Evolutionary conservation across 1,140 invertebrate species (phyloP), one percentile per base, ranked within the genome.

Genomic region (Papilio xuthus): DNA sequence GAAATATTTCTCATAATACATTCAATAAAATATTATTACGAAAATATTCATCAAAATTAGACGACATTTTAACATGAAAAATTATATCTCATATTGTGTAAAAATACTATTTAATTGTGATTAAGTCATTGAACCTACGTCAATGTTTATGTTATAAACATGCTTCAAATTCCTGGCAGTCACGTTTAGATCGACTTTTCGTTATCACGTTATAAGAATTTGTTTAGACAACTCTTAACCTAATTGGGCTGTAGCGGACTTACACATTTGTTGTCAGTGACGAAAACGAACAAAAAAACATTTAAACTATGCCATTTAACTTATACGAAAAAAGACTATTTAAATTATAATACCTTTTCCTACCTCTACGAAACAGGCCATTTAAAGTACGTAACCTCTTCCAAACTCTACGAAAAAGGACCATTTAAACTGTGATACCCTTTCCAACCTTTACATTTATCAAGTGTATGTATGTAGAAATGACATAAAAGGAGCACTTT

Each of bases 401-500:
- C 4, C 7, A 60, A 60, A 10, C 2, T 60, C 23, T 60, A 26
- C 9, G 1, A 10, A 20, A 23, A 20, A 20, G 20, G n/a, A 56
- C 53, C 7, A 56, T 56, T 6, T 9, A 56, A 53, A 10, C 20
- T 23, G 20, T 56, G 20, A 7, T n/a, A 20, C 53, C 7, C n/a
- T 0, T 56, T 56, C 9, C 8, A 23, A 23, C 2, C 2, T 56
- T n/a, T 56, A 56, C 20, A 56, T 56, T 4, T 18, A 23, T 20
- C 23, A 60, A 23, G 9, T 60, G 56, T 26, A 9, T 60, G 8
- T 28, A 60, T 60, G 23, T 26, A 60, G 56, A 60, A 60, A 60
- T 18, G 9, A 26, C 26, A 23, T 60, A 60, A 60, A 26, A 74
- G 72, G 23, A 56, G 73, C 47, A 53, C 53, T 75, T 75, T 75